phyloP scores from a whole-genome alignment of 2,888 invertebrate species.

The Parasteatoda lunata region DNA sequence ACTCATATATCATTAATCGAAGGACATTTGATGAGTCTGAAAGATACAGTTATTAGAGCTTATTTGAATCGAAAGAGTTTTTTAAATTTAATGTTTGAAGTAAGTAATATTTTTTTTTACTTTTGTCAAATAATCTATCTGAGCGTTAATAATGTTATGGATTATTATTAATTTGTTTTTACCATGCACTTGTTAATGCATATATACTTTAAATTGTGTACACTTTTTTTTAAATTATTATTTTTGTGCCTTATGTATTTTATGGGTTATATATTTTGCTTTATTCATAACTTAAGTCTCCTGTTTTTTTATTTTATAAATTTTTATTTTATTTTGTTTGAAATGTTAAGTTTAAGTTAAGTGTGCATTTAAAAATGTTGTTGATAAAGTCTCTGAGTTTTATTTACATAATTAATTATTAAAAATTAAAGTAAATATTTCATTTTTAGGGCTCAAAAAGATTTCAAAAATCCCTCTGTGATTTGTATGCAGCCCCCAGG shows the following conservation, averaged over 20 bases:
- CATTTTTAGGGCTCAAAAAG: constrained; percentile 73
- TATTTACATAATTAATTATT: not conserved
- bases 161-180: not conserved
- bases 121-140: not conserved
- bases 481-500: constrained; percentile 82
- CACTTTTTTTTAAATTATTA: no score
- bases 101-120: constrained; percentile 69
- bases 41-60: constrained; percentile 81
- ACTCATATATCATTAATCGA: constrained; percentile 81
- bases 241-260: no score
- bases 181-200: no score
- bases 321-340: no score
- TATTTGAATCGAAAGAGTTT: constrained; percentile 77
- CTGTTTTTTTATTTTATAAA: no score
- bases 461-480: constrained; percentile 79
- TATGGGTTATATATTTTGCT: not conserved
- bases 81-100: constrained; percentile 77
- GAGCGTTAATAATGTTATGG: not conserved
- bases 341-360: no score
- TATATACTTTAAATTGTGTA: no score
- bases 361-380: not conserved
- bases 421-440: not conserved
- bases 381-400: not conserved
- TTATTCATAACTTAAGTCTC: not conserved
- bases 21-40: constrained; percentile 76